Base-by-base conservation (phyloP, 2,888 invertebrate genomes). In the Parnassius orleans region DNA sequence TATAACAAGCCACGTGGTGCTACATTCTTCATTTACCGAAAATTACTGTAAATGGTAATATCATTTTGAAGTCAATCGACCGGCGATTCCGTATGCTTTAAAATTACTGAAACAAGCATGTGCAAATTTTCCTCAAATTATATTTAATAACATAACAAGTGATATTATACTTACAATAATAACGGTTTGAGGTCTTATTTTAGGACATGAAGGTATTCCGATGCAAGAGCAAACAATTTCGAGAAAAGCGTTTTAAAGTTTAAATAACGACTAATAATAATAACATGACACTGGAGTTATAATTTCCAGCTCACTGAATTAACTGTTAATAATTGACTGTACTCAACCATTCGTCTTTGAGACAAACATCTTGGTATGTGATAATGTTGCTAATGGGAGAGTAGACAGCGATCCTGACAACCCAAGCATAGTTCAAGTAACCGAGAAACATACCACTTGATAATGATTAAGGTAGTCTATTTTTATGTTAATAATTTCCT, bases 11-110 rank as follows among this genome's bases (percentile, higher is more conserved):
- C 68, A 72, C 66, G 72, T 74, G 77, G 78, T 79, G 81, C 81
- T 84, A 80, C 81, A 80, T 81, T 84, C 79, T 83, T 86, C 84
- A 86, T 86, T 86, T 85, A 81, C 82, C 86, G 83, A 90, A 87
- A 87, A 87, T 83, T 86, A 77, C 84, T 87, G 81, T 86, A 86
- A 88, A 86, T 83, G 86, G 79, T 86, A 86, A 87, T 86, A 81
- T 74, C 79, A 79, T 14, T 46, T 51, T 77, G 72, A 75, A 70
- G 74, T 75, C 76, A 74, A 77, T 77, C 76, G 76, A 53, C 64
- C 66, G 78, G 76, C 77, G 80, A 77, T 75, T 72, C 72, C 70
- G 72, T 74, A 74, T 76, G 70, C 75, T 73, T 77, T 72, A 72
- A 74, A 84, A 84, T 86, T 84, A 86, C 77, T 79, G 81, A 84